Evolutionary conservation across 2,113 vertebrate genomes (phyloP).

Genomic region (Meleagris gallopavo): DNA sequence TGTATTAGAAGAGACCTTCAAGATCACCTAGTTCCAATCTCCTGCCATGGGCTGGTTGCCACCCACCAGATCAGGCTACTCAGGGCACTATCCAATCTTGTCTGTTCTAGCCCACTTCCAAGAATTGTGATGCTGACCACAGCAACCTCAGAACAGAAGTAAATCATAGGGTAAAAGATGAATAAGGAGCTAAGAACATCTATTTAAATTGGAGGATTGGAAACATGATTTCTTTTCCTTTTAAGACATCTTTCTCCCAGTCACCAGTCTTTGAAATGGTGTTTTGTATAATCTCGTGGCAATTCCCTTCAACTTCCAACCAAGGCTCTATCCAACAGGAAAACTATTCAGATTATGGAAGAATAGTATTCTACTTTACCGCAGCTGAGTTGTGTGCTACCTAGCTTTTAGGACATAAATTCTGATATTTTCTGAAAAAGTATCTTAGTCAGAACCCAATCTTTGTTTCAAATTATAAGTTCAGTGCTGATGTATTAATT

Average conservation of each 20-base stretch:
- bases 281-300: not conserved
- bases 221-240: not conserved
- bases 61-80: too few relatives aligned
- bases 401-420: not conserved
- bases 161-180: not conserved
- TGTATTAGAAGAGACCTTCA: too few relatives aligned
- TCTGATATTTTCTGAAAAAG: not conserved
- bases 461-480: not conserved
- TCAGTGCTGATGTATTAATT: not conserved
- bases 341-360: not conserved
- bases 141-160: not conserved
- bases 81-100: too few relatives aligned
- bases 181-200: not conserved
- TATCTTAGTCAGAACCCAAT: not conserved
- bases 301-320: not conserved
- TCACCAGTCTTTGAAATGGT: not conserved
- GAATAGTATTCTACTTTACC: not conserved
- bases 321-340: not conserved
- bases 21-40: too few relatives aligned
- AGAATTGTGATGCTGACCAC: not conserved
- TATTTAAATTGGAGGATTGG: not conserved
- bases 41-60: too few relatives aligned
- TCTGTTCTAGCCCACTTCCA: not conserved
- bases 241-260: not conserved
- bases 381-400: rapidly evolving